phyloP scores from a whole-genome alignment of 2,113 vertebrate species.

The Triplophysa rosa region DNA sequence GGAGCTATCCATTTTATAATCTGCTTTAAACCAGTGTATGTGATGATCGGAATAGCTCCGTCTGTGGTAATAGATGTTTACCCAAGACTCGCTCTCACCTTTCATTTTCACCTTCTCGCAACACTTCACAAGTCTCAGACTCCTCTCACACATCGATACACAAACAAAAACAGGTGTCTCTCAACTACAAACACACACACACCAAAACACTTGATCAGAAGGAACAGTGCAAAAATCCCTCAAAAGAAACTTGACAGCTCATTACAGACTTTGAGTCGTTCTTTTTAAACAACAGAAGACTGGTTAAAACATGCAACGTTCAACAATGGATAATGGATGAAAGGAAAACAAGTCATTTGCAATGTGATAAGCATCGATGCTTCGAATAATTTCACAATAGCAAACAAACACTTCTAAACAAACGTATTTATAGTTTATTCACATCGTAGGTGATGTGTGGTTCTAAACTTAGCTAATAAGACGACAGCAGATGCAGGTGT shows the following conservation, averaged over 20 bases:
- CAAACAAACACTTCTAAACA: background rate
- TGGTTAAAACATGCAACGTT: background rate
- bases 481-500: too few relatives aligned
- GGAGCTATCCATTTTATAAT: background rate
- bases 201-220: slow-evolving; percentile 4
- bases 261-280: background rate
- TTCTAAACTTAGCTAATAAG: too few relatives aligned
- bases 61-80: slow-evolving; percentile 11
- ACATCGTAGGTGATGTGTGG: background rate
- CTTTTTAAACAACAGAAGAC: background rate
- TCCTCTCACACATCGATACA: background rate
- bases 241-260: background rate
- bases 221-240: background rate
- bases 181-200: background rate
- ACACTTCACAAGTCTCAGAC: slow-evolving; percentile 4
- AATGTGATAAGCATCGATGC: background rate
- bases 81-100: slow-evolving; percentile 19
- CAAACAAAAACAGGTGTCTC: slow-evolving; percentile 18
- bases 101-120: slow-evolving; percentile 22
- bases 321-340: background rate
- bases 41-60: background rate
- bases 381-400: too few relatives aligned
- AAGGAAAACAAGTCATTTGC: background rate
- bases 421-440: background rate
- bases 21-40: background rate